Evolutionary conservation across 2,113 vertebrate genomes (phyloP).

Genomic region (Rhinolophus sinicus): DNA sequence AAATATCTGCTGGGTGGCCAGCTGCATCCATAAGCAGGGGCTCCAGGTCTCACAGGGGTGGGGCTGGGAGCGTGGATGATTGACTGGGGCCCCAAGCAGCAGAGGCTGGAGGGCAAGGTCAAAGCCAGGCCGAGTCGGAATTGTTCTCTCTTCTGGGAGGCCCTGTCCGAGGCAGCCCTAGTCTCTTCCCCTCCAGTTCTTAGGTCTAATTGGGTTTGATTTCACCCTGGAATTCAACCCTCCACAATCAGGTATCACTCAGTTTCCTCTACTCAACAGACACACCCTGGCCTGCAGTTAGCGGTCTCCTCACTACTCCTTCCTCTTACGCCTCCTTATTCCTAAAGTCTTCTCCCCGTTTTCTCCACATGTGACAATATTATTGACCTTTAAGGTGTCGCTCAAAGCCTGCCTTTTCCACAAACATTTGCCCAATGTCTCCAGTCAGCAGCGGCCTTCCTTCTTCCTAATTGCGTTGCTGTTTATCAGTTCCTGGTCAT

Average conservation of each 20-base stretch:
- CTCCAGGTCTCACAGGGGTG: fast-evolving
- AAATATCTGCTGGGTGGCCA: neutral
- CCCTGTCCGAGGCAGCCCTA: no score
- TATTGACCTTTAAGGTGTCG: neutral
- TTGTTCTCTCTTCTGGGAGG: neutral
- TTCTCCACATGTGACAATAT: neutral
- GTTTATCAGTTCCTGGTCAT: neutral
- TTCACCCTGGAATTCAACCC: neutral
- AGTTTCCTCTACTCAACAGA: neutral
- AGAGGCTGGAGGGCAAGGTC: neutral
- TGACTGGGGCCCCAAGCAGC: neutral
- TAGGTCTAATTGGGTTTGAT: neutral
- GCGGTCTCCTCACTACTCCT: neutral
- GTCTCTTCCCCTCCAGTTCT: neutral
- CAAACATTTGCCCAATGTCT: neutral
- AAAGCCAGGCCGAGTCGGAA: neutral
- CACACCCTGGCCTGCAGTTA: neutral
- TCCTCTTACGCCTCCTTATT: neutral
- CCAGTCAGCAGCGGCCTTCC: neutral
- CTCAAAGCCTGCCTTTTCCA: neutral
- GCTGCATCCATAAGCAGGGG: neutral
- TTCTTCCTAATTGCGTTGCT: neutral
- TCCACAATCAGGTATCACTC: neutral
- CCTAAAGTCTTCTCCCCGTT: neutral
- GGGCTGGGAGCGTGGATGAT: neutral